phyloP scores from a whole-genome alignment of 2,113 vertebrate genomes.

The Mesembrinibis cayennensis region DNA sequence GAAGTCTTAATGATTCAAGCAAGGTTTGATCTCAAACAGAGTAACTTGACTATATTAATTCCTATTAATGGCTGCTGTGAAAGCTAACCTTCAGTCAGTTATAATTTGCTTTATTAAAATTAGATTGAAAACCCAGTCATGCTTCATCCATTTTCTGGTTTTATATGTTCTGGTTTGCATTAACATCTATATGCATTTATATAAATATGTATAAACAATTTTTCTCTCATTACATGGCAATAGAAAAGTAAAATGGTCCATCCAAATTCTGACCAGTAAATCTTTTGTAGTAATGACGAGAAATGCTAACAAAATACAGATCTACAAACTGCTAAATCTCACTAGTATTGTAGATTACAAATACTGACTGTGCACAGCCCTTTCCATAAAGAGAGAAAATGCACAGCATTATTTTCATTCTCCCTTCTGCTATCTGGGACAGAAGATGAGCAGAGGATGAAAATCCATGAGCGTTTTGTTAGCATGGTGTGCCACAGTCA shows the following conservation, averaged over 20 bases:
- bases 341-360: neutral
- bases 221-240: neutral
- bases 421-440: neutral
- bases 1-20: neutral
- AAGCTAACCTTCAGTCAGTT: neutral
- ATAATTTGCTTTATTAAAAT: neutral
- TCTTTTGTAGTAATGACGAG: neutral
- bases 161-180: neutral
- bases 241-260: neutral
- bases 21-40: neutral
- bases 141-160: neutral
- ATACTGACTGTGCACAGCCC: neutral
- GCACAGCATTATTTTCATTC: neutral
- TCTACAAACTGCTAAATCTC: neutral
- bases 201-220: neutral
- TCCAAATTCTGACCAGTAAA: neutral
- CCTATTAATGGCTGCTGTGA: neutral
- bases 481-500: neutral
- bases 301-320: neutral
- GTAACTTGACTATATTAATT: neutral
- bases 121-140: neutral
- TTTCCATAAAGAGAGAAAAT: neutral
- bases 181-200: neutral
- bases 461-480: neutral
- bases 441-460: neutral